A percentile compares a stretch with the other conserved stretches of the same genome.
phyloP scores from a whole-genome alignment of 2,113 vertebrate species.

The Rissa tridactyla region DNA sequence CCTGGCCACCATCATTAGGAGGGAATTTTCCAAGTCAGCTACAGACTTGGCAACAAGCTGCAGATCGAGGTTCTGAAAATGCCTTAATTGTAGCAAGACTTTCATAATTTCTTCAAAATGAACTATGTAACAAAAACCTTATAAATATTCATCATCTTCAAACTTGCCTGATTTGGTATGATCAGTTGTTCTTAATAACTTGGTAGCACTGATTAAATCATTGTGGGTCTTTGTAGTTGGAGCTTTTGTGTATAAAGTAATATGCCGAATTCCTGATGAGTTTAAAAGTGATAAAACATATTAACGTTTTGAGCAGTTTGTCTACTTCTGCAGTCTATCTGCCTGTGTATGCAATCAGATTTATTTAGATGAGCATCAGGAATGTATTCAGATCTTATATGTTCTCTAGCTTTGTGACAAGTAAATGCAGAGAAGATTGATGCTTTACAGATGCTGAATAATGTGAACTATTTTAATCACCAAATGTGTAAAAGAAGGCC shows the following conservation, averaged over 20 bases:
- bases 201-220: slow-evolving; percentile 25
- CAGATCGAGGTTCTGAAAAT: not conserved
- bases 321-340: slow-evolving; percentile 9
- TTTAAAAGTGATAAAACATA: slow-evolving; percentile 16
- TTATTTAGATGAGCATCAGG: slow-evolving; percentile 33
- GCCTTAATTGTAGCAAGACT: not conserved
- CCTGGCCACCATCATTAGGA: not conserved
- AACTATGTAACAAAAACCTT: not conserved
- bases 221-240: slow-evolving; percentile 8
- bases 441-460: not conserved
- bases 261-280: not conserved
- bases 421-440: not conserved
- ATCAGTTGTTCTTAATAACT: slow-evolving; percentile 40
- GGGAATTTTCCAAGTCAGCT: not conserved
- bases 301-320: slow-evolving; percentile 5
- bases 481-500: not conserved
- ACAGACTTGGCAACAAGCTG: not conserved
- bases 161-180: not conserved
- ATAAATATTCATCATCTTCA: slow-evolving; percentile 34
- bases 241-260: slow-evolving; percentile 18
- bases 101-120: slow-evolving; percentile 8
- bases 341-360: not conserved
- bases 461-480: not conserved
- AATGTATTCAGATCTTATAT: not conserved
- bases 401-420: not conserved